A percentile compares a stretch with the other conserved stretches of the same genome.
Evolutionary conservation across 2,888 invertebrate genomes (phyloP).

Genomic region (Chloromyia formosa): DNA sequence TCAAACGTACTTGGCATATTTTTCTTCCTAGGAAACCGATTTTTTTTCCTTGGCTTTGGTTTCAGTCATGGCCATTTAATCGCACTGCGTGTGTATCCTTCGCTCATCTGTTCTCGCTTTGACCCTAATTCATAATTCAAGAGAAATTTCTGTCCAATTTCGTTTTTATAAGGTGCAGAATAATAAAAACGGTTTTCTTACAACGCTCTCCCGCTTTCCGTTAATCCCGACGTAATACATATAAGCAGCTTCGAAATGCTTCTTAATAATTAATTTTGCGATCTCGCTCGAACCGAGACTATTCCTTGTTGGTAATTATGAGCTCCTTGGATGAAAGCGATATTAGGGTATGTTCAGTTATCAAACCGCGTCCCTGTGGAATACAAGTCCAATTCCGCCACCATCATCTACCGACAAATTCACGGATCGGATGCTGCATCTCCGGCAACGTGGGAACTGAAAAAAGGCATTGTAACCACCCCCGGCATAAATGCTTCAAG

Average conservation of each 20-base stretch:
- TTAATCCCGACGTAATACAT: slow-evolving; percentile 27
- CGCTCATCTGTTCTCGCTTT: slow-evolving; percentile 20
- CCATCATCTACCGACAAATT: background rate
- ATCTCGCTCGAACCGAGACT: slow-evolving; percentile 27
- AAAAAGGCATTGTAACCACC: background rate
- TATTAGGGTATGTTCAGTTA: background rate
- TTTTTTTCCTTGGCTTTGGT: background rate
- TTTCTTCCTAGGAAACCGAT: background rate
- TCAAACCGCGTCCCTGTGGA: background rate
- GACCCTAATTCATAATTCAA: slow-evolving; percentile 49
- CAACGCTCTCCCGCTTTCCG: background rate
- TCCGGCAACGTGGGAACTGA: background rate
- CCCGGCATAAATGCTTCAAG: background rate
- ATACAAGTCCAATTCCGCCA: background rate
- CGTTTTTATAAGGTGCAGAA: slow-evolving; percentile 49
- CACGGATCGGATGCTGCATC: background rate
- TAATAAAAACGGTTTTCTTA: slow-evolving; percentile 44
- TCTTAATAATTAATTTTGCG: slow-evolving; percentile 47
- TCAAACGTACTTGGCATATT: background rate
- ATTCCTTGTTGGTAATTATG: slow-evolving; percentile 27
- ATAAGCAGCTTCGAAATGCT: slow-evolving; percentile 40
- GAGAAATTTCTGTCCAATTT: slow-evolving; percentile 46
- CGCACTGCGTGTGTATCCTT: slow-evolving; percentile 26
- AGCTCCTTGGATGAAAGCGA: slow-evolving; percentile 4
- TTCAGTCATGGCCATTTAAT: slow-evolving; percentile 17